Conservation (phyloP, 2,888 invertebrate genomes). For the Teinopalpus imperialis region DNA sequence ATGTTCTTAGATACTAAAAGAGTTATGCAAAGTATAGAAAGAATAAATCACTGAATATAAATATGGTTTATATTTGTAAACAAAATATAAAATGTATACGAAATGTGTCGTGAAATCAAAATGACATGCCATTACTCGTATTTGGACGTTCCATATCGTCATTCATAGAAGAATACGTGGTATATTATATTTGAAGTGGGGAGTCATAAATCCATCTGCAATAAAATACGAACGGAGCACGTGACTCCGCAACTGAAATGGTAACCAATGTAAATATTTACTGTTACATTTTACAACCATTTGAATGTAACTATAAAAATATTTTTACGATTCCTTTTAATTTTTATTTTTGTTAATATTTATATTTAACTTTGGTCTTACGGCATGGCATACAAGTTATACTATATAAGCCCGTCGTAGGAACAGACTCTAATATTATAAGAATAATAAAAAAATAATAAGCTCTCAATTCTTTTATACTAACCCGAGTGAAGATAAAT, state of each 20-base stretch:
- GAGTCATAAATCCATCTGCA: conserved; percentile 60
- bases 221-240: conserved; percentile 61
- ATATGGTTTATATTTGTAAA: not conserved
- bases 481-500: too few relatives aligned
- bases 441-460: too few relatives aligned
- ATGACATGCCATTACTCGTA: conserved; percentile 7
- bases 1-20: too few relatives aligned
- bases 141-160: conserved; percentile 10
- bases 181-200: conserved; percentile 52
- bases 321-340: conserved; percentile 37
- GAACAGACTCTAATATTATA: too few relatives aligned
- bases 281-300: conserved; percentile 52
- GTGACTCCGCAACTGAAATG: conserved; percentile 52
- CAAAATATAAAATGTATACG: not conserved
- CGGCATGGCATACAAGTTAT: too few relatives aligned
- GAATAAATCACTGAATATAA: not conserved
- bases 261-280: conserved; percentile 61
- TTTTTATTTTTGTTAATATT: not conserved
- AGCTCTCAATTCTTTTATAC: too few relatives aligned
- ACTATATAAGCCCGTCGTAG: too few relatives aligned
- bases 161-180: conserved; percentile 39
- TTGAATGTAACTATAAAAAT: conserved; percentile 42
- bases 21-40: too few relatives aligned
- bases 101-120: conserved; percentile 10
- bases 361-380: too few relatives aligned